Evolutionary conservation across 1,140 invertebrate species (phyloP), one percentile per base, ranked within the genome.

Genomic region (Hydropsyche tenuis): DNA sequence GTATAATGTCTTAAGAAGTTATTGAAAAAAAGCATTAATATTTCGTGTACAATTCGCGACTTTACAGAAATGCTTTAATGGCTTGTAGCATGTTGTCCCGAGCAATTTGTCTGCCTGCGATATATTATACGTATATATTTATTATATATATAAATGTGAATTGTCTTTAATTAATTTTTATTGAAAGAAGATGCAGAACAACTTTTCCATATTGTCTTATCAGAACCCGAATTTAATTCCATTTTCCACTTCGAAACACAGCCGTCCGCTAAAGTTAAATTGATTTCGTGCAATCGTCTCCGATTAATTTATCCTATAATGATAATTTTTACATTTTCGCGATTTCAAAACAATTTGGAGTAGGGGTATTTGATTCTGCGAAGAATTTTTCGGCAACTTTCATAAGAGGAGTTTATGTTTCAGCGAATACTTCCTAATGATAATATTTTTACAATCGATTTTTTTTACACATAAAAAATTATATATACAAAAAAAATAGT

Each of bases 181-280:
- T 60, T 25, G 22, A 25, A 60, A 60, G 11, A 25, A 25, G 23
- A 60, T 20, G 23, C 23, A 20, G 14, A 23, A 60, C 23, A 60
- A 37, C 30, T 37, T 37, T 37, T 37, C 30, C 30, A 37, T 37
- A 48, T 60, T 20, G 20, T 27, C 56, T 60, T 60, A 20, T 60
- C 23, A 60, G 7, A 60, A 25, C 7, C 56, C 56, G 23, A 60
- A 60, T 12, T 60, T 60, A 60, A 60, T 60, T 60, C 22, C 56
- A 60, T 60, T 60, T 60, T 60, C 56, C 56, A 14, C 2, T 25
- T 60, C 56, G 23, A 60, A 60, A 60, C 56, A 60, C 56, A 60
- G 56, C 56, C 22, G 23, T 25, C 23, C 45, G 4, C 16, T 4
- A 25, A 60, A 60, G 9, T 25, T 60, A 7, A 60, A 60, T 60